These are phyloP conservation scores for Callipepla californica DNA, from an alignment of 2,113 vertebrate species.

Conservation along the genomic window DNA sequence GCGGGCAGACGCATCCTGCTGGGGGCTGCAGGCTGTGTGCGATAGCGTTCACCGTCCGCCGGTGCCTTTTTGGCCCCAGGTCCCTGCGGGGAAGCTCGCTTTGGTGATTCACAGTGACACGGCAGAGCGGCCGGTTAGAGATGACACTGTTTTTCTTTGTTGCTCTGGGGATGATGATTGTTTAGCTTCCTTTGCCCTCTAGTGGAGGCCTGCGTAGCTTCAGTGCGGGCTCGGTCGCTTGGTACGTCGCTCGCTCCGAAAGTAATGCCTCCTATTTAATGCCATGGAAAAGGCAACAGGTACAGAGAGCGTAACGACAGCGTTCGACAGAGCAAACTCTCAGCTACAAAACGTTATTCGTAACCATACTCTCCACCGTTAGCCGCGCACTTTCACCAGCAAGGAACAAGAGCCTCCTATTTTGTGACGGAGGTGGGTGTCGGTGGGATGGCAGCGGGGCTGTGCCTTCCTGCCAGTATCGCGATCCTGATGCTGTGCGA, in stretches of 20 bases:
- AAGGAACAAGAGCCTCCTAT: no score
- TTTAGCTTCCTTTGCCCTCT: slow-evolving; percentile 60
- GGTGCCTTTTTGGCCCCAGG: fast-evolving
- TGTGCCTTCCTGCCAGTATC: no score
- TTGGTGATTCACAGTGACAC: neutral
- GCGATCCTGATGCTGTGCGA: no score
- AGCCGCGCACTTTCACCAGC: no score
- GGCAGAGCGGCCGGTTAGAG: neutral
- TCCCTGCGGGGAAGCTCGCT: neutral
- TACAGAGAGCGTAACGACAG: no score
- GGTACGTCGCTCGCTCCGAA: neutral
- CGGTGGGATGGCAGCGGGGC: no score
- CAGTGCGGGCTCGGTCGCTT: neutral
- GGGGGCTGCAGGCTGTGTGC: fast-evolving
- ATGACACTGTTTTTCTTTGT: slow-evolving; percentile 55
- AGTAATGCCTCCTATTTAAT: neutral
- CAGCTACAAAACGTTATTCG: no score
- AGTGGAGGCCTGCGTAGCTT: neutral
- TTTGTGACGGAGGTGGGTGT: no score
- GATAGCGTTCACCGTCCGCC: neutral
- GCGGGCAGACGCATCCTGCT: neutral
- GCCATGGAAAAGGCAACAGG: no score
- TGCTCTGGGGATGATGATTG: neutral
- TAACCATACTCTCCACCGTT: no score
- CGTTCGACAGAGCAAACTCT: no score